These are phyloP conservation scores for Drosophila parabipectinata DNA, from an alignment of 1,140 invertebrate genomes.

Conservation along the genomic window DNA sequence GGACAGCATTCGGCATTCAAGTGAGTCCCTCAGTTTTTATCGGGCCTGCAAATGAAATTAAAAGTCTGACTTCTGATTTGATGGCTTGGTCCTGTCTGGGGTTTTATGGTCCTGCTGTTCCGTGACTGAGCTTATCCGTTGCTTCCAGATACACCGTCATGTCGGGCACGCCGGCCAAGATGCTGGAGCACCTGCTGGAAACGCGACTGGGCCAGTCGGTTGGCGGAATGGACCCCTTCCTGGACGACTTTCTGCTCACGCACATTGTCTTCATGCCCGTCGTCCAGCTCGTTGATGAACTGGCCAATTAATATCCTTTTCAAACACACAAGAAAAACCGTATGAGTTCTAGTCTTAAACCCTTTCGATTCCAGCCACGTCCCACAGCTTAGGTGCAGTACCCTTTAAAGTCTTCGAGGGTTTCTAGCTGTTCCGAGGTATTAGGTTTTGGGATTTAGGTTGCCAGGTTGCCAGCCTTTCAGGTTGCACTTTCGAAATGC, in stretches of 20 bases:
- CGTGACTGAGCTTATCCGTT: constrained; percentile 32
- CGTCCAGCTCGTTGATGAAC: constrained; percentile 90
- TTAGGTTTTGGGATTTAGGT: background rate
- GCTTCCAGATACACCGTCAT: constrained; percentile 92
- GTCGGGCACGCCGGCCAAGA: constrained; percentile 94
- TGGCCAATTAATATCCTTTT: constrained; percentile 92
- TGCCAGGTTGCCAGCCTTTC: background rate
- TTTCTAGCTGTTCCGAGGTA: constrained; percentile 16
- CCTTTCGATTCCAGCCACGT: constrained; percentile 24
- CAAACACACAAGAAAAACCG: constrained; percentile 32
- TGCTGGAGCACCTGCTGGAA: constrained; percentile 94
- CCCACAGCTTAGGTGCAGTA: constrained; percentile 16
- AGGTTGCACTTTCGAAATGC: constrained; percentile 54
- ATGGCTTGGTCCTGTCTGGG: constrained; percentile 1
- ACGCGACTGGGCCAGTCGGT: constrained; percentile 89
- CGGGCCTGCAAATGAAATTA: constrained; percentile 35
- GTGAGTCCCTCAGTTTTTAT: constrained; percentile 62
- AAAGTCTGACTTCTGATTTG: constrained; percentile 31
- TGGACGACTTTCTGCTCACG: constrained; percentile 95
- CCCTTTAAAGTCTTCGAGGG: constrained; percentile 36
- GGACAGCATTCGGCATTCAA: constrained; percentile 84
- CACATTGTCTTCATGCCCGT: constrained; percentile 94
- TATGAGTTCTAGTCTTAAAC: constrained; percentile 1
- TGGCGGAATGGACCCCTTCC: constrained; percentile 86
- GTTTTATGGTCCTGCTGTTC: constrained; percentile 15